Base-by-base conservation (phyloP, 2,113 vertebrate species). In the Nothoprocta perdicaria region DNA sequence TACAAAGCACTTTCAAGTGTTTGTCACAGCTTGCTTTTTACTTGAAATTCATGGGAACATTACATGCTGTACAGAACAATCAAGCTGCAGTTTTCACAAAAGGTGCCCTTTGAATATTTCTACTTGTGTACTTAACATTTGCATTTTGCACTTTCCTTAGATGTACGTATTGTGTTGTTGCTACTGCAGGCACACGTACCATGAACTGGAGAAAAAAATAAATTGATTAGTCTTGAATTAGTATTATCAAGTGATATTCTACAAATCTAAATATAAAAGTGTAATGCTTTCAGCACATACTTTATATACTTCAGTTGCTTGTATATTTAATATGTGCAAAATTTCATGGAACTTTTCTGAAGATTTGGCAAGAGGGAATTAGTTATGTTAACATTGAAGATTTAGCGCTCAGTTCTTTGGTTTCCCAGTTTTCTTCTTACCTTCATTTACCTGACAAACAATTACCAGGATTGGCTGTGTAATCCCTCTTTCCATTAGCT, bases 11-110 rank as follows among this genome's bases (percentile, higher is more conserved):
- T 81, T 87, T 89, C 53, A n/a, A 92, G 79, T 67, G 89, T 91
- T 95, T 89, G 50, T 85, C 68, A 83, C 89, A 93, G 91, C 76
- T 91, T 96, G 93, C 61, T 85, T 94, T 95, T 88, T 22, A 33
- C 67, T 94, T 85, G 91, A 79, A 77, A 79, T 92, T 93, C 78
- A 66, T 85, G 85, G 89, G 93, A 93, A 91, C 72, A 29, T 78
- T 80, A 74, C 33, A 83, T 80, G 68, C 93, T 77, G 79, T 92
- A 92, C 94, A 80, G 80, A 93, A 85, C 93, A 95, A 80, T 85
- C 63, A 12, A 80, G 94, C 76, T 94, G 91, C 68, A 92, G 82
- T 85, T 80, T 83, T 90, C 55, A 33, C 73, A 31, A 77, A 91
- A 80, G 31, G 38, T 63, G n/a, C 75, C 72, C 57, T 87, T 74